phyloP scores from a whole-genome alignment of 2,888 invertebrate species.

The Alitta virens region DNA sequence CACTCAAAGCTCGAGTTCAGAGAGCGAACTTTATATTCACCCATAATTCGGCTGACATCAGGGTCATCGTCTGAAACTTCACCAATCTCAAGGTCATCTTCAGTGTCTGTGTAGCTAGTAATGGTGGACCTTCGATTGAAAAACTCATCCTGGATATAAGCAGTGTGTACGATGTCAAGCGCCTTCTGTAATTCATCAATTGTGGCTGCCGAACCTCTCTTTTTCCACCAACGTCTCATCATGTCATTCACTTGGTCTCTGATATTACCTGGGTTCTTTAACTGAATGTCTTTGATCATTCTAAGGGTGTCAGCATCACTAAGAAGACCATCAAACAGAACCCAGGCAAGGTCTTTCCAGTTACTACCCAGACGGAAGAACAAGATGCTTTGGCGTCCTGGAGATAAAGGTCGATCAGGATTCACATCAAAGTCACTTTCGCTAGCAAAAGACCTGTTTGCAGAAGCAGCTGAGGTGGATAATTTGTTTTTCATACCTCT shows the following conservation, averaged over 20 bases:
- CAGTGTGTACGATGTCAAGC: slow-evolving; percentile 30
- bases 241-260: slow-evolving; percentile 30
- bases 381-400: slow-evolving; percentile 25
- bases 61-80: slow-evolving; percentile 28
- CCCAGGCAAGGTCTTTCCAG: slow-evolving; percentile 33
- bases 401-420: slow-evolving; percentile 16
- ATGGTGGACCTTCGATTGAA: slow-evolving; percentile 1
- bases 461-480: slow-evolving; percentile 1
- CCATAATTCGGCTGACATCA: slow-evolving; percentile 28
- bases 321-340: slow-evolving; percentile 29
- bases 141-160: slow-evolving; percentile 30
- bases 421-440: slow-evolving; percentile 9
- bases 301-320: slow-evolving; percentile 27
- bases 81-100: slow-evolving; percentile 28
- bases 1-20: slow-evolving; percentile 28
- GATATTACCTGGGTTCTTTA: slow-evolving; percentile 27
- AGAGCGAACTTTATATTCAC: slow-evolving; percentile 27
- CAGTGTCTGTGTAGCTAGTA: slow-evolving; percentile 22
- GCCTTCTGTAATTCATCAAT: slow-evolving; percentile 31
- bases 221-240: slow-evolving; percentile 35
- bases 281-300: slow-evolving; percentile 32
- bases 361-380: slow-evolving; percentile 33
- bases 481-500: slow-evolving; percentile 11
- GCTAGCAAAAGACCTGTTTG: not conserved
- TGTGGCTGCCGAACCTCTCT: slow-evolving; percentile 29